Conservation (phyloP, 2,888 invertebrate genomes). For the Taenaris catops region DNA sequence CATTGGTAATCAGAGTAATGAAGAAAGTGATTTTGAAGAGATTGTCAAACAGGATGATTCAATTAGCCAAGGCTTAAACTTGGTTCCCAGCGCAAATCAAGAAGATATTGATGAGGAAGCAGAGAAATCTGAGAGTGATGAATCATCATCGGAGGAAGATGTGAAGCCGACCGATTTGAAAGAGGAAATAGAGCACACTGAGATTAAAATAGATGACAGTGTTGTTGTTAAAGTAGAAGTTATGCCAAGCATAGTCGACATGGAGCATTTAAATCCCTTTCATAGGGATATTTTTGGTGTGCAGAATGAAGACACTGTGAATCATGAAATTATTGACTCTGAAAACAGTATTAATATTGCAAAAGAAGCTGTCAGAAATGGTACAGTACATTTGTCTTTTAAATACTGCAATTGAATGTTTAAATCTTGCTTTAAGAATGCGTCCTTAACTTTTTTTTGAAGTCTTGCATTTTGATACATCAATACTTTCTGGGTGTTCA, state of each 20-base stretch:
- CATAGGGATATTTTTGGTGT: slow-evolving; percentile 44
- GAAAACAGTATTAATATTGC: slow-evolving; percentile 47
- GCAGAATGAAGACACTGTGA: slow-evolving; percentile 28
- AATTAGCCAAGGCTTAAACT: slow-evolving; percentile 4
- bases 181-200: slow-evolving; percentile 8
- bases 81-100: slow-evolving; percentile 1
- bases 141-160: slow-evolving; percentile 20
- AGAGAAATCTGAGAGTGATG: slow-evolving; percentile 10
- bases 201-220: slow-evolving; percentile 15
- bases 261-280: slow-evolving; percentile 41
- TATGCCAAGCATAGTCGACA: slow-evolving; percentile 32
- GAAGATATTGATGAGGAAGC: neutral
- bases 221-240: slow-evolving; percentile 40
- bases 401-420: neutral
- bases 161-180: slow-evolving; percentile 16
- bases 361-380: slow-evolving; percentile 34
- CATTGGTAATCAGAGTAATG: slow-evolving; percentile 13
- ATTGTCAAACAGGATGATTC: slow-evolving; percentile 11
- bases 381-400: slow-evolving; percentile 30
- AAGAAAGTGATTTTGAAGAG: slow-evolving; percentile 13
- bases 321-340: slow-evolving; percentile 35
- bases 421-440: neutral
- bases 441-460: no score
- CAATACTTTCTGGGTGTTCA: no score
- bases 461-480: no score